Conservation (phyloP, 2,113 vertebrate genomes). For the Nymphicus hollandicus region DNA sequence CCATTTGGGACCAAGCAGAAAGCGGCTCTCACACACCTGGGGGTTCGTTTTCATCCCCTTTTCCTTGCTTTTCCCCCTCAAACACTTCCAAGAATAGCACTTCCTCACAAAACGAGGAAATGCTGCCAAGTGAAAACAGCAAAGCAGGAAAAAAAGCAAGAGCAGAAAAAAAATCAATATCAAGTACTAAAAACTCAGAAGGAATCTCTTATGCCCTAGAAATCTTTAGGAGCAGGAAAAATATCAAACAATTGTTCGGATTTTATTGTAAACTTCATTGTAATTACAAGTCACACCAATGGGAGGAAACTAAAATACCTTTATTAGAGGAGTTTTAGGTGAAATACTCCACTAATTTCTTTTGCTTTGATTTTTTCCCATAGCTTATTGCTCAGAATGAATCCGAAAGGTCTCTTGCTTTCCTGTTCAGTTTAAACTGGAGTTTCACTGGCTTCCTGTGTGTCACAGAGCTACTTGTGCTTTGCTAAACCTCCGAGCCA, state of each 20-base stretch:
- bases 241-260: background rate
- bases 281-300: accelerated
- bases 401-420: background rate
- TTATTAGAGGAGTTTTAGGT: background rate
- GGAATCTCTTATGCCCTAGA: background rate
- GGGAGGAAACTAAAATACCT: background rate
- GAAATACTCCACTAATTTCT: background rate
- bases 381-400: background rate
- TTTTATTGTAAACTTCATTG: background rate
- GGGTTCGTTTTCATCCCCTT: accelerated
- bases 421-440: background rate
- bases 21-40: background rate
- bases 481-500: background rate
- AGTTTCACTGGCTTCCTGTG: background rate
- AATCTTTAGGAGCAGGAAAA: background rate
- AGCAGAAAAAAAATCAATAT: background rate
- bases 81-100: background rate
- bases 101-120: background rate
- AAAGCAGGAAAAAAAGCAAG: background rate
- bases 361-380: slow-evolving; percentile 51
- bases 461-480: background rate
- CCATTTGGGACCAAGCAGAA: accelerated
- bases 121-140: background rate
- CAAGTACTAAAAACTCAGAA: background rate
- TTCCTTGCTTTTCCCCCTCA: accelerated